Conservation (phyloP, 92 coral and sea anemone genomes). For the Virgularia gustaviana region DNA sequence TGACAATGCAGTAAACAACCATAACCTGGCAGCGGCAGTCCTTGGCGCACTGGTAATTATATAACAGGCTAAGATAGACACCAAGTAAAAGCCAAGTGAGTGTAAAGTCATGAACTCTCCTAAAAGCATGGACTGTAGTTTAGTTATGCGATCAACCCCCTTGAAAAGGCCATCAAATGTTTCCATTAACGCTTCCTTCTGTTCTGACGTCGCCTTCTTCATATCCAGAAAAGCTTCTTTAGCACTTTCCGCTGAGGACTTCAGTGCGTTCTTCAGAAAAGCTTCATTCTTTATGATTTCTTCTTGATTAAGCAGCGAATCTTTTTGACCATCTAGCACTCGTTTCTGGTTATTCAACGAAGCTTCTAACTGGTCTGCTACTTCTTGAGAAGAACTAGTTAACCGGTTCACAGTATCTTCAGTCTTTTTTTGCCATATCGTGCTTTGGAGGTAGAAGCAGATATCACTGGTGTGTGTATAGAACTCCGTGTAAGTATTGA, state of each 20-base stretch:
- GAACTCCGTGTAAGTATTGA: constrained; percentile 76
- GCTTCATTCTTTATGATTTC: constrained; percentile 67
- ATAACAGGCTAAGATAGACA: constrained; percentile 78
- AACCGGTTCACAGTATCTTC: constrained; percentile 81
- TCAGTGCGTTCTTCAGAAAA: constrained; percentile 62
- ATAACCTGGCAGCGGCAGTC: constrained; percentile 81
- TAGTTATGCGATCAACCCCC: constrained; percentile 78
- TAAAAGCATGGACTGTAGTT: constrained; percentile 87
- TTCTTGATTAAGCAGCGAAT: constrained; percentile 77
- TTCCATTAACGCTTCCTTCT: constrained; percentile 76
- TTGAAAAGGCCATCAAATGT: constrained; percentile 88
- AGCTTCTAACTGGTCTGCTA: constrained; percentile 75
- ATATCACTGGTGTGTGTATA: constrained; percentile 91
- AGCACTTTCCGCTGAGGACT: constrained; percentile 73
- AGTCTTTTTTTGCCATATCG: constrained; percentile 85
- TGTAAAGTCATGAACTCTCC: constrained; percentile 96
- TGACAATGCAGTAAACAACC: constrained; percentile 64
- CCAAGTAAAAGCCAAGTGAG: constrained; percentile 87
- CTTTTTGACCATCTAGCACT: constrained; percentile 69
- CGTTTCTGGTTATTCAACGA: constrained; percentile 68
- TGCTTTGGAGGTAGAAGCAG: constrained; percentile 90
- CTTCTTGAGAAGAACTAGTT: constrained; percentile 75
- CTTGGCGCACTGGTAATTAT: constrained; percentile 91
- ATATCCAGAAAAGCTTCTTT: constrained; percentile 83
- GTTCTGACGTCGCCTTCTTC: constrained; percentile 76